These are phyloP conservation scores for Drusus annulatus DNA, from an alignment of 1,140 invertebrate species.

Conservation along the genomic window DNA sequence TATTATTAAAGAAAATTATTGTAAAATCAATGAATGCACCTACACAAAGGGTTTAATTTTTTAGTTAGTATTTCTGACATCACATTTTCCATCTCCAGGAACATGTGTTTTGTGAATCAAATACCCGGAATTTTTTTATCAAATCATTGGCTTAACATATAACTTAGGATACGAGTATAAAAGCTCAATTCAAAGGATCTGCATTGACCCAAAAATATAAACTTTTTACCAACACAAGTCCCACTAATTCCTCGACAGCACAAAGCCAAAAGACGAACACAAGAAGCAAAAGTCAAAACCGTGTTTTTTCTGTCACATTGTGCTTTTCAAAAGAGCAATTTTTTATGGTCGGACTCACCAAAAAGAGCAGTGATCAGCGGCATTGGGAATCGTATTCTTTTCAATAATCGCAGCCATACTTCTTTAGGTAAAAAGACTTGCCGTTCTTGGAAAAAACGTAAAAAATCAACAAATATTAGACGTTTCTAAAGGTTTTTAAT, in stretches of 20 bases:
- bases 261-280: neutral
- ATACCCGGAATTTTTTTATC: too few species aligned
- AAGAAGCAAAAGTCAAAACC: slow-evolving; percentile 33
- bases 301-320: neutral
- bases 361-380: neutral
- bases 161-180: too few species aligned
- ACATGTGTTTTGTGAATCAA: too few species aligned
- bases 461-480: neutral
- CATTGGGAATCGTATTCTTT: neutral
- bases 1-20: too few species aligned
- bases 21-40: too few species aligned
- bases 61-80: too few species aligned
- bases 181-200: too few species aligned
- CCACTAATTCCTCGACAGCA: neutral
- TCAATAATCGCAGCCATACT: neutral
- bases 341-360: slow-evolving; percentile 7
- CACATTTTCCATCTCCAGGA: too few species aligned
- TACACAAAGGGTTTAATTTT: too few species aligned
- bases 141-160: too few species aligned
- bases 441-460: neutral
- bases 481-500: neutral
- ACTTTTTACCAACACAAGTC: neutral
- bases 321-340: slow-evolving; percentile 6
- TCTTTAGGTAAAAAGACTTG: neutral
- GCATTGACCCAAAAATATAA: slow-evolving; percentile 8